These are phyloP conservation scores for Lottia gigantea DNA, from an alignment of 2,888 invertebrate genomes.

Conservation along the genomic window DNA sequence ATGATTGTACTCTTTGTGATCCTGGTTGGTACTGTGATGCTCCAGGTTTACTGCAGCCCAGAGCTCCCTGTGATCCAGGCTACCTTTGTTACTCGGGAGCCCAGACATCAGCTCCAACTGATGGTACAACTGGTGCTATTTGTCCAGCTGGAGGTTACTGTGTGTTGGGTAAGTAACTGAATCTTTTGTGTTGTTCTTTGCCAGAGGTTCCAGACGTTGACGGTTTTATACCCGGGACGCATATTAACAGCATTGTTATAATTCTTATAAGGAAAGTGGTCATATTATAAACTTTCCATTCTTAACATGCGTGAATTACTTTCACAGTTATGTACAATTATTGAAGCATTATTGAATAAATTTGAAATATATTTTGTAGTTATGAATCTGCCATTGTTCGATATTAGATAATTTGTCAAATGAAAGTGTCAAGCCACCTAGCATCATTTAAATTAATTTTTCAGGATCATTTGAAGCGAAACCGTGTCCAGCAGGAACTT, in stretches of 20 bases:
- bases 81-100: constrained; percentile 62
- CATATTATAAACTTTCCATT: too few relatives aligned
- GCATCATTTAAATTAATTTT: background rate
- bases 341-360: too few relatives aligned
- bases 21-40: constrained; percentile 63
- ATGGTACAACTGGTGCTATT: constrained; percentile 58
- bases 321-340: too few relatives aligned
- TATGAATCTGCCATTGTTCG: too few relatives aligned
- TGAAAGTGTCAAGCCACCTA: too few relatives aligned
- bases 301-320: too few relatives aligned
- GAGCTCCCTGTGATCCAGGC: constrained; percentile 63
- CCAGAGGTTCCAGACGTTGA: too few relatives aligned
- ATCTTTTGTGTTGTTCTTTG: background rate
- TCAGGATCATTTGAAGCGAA: constrained; percentile 57
- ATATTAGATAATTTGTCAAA: too few relatives aligned
- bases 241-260: too few relatives aligned
- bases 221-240: too few relatives aligned
- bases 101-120: constrained; percentile 56
- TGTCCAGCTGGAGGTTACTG: constrained; percentile 65
- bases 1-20: constrained; percentile 58
- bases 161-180: constrained; percentile 40
- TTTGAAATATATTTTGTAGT: too few relatives aligned
- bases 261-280: too few relatives aligned
- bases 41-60: constrained; percentile 57
- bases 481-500: constrained; percentile 64